Evolutionary conservation across 2,797 vertebrate genomes (phyloP).

Genomic region (Glyptemys insculpta): DNA sequence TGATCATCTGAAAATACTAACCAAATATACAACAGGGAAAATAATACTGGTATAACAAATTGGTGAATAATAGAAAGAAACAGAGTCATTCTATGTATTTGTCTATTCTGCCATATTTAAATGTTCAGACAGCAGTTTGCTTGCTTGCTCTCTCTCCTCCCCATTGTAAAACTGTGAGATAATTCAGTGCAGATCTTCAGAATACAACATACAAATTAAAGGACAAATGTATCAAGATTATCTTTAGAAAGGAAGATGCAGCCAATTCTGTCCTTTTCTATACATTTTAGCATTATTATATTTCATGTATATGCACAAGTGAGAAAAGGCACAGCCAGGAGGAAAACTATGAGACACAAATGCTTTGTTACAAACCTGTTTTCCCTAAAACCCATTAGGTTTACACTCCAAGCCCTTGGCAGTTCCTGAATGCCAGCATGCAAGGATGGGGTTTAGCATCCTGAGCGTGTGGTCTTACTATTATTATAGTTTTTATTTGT

Average conservation of each 20-base stretch:
- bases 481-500: not conserved
- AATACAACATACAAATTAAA: not conserved
- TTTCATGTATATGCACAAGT: not conserved
- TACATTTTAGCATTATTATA: not conserved
- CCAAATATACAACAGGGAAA: not conserved
- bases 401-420: not conserved
- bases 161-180: not conserved
- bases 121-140: not conserved
- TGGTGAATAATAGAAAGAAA: not conserved
- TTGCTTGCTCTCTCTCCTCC: not conserved
- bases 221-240: not conserved
- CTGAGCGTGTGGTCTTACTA: not conserved
- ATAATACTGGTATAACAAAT: accelerated
- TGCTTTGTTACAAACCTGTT: accelerated
- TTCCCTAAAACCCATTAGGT: not conserved
- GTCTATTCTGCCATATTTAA: not conserved
- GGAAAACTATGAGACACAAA: not conserved
- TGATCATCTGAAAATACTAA: not conserved
- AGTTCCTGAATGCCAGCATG: not conserved
- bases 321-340: accelerated
- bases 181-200: not conserved
- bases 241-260: not conserved
- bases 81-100: not conserved
- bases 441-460: not conserved
- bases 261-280: not conserved